phyloP scores from a whole-genome alignment of 2,797 vertebrate species.

The Prunella strophiata region DNA sequence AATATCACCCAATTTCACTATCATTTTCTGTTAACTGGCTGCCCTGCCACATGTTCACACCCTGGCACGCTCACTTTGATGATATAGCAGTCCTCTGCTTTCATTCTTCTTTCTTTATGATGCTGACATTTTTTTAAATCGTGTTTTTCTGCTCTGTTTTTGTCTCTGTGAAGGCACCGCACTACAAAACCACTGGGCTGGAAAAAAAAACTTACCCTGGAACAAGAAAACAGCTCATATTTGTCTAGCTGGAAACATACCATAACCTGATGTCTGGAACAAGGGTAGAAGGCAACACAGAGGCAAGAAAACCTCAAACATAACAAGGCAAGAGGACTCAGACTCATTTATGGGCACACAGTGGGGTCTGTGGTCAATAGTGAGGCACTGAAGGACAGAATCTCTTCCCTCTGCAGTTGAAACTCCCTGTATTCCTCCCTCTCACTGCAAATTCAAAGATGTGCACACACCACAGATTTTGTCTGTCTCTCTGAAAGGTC shows the following conservation, averaged over 20 bases:
- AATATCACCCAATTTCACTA: conserved; percentile 36
- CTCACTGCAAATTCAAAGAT: not conserved
- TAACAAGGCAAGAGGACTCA: not conserved
- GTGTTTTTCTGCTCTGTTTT: not conserved
- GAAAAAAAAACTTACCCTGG: not conserved
- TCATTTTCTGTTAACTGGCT: conserved; percentile 2
- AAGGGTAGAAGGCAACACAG: not conserved
- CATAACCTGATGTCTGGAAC: not conserved
- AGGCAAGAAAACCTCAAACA: not conserved
- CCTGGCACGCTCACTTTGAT: not conserved
- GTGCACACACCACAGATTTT: conserved; percentile 26
- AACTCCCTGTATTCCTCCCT: not conserved
- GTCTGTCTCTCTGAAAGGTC: conserved; percentile 13
- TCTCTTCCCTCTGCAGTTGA: not conserved
- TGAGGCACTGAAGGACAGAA: not conserved
- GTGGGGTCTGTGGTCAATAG: not conserved
- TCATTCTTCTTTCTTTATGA: not conserved
- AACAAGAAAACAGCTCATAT: not conserved
- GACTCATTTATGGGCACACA: not conserved
- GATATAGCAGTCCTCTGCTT: not conserved
- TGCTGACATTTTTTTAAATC: not conserved
- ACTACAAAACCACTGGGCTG: not conserved
- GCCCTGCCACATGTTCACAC: not conserved
- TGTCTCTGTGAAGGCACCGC: not conserved
- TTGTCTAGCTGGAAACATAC: not conserved